Evolutionary conservation across 2,797 vertebrate genomes (phyloP), one percentile per base, ranked within the genome.

Genomic region (Characodon lateralis): DNA sequence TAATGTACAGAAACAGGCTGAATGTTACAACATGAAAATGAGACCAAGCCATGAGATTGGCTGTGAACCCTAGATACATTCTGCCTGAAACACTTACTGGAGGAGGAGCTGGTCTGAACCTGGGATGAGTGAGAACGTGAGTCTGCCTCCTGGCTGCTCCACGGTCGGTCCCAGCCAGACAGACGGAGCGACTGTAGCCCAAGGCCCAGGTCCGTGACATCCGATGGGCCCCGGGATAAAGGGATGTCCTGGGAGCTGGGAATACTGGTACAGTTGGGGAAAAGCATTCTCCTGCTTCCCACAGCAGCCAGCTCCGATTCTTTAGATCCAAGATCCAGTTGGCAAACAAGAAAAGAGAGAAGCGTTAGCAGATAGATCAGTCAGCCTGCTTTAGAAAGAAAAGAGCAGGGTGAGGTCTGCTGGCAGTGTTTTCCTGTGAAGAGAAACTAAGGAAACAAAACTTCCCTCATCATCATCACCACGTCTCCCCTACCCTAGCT

Each of bases 221-320:
- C 97, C 51, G 96, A 94, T 81, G 96, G 95, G 94, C 96, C 96
- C 91, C 97, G 95, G 90, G 97, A 94, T 61, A 97, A 93, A 83
- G 96, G 87, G 83, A 90, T 95, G 86, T 99, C 98, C 94, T 97
- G 98, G 69, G 96, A 93, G 76, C 88, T 73, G 2, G 91, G 88
- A 83, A 93, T 89, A 81, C 83, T 78, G 48, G 89, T 89, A 89
- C 96, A 96, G 39, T 96, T 96, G 85, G 98, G 97, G 91, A 98
- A 99, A 92, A 99, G 97, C 98, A 99, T 99, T 96, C 96, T 99
- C 95, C 96, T 99, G 96, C 96, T 97, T 84, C 97, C 93, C 87
- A 95, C 93, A 76, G 95, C 93, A 80, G 96, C 96, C 91, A 94
- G 90, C 94, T 98, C 97, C 6, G 96, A 95, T 94, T 98, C 97